Conservation (phyloP, 2,113 vertebrate genomes). For the Anthoscopus minutus region DNA sequence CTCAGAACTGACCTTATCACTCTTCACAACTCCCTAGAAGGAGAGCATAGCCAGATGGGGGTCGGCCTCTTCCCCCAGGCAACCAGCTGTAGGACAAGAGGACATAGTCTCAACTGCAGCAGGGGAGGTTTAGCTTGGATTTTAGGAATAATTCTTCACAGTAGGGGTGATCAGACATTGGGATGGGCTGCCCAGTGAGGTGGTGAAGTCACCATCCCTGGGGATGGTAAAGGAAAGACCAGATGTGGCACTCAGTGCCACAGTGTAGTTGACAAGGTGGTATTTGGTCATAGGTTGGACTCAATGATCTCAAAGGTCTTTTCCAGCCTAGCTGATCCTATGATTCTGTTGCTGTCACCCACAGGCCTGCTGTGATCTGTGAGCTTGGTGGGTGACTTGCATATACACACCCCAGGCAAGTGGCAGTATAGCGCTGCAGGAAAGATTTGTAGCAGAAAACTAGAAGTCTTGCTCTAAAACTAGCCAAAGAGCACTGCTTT, state of each 20-base stretch:
- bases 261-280: neutral
- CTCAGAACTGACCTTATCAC: neutral
- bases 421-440: neutral
- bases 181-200: neutral
- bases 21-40: neutral
- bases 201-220: neutral
- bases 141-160: neutral
- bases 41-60: neutral
- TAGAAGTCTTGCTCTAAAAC: neutral
- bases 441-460: neutral
- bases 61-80: neutral
- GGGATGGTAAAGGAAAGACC: neutral
- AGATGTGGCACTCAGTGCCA: too few relatives aligned
- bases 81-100: neutral
- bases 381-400: neutral
- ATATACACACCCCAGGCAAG: fast-evolving
- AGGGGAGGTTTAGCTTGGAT: neutral
- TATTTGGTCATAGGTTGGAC: neutral
- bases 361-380: neutral
- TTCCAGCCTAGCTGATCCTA: neutral
- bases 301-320: neutral
- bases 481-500: fast-evolving
- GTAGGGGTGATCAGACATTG: neutral
- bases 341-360: neutral
- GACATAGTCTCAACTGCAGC: neutral